A percentile compares a stretch with the other conserved stretches of the same genome.
Evolutionary conservation across 2,888 invertebrate species (phyloP).

Genomic region (Aporophyla nigra): DNA sequence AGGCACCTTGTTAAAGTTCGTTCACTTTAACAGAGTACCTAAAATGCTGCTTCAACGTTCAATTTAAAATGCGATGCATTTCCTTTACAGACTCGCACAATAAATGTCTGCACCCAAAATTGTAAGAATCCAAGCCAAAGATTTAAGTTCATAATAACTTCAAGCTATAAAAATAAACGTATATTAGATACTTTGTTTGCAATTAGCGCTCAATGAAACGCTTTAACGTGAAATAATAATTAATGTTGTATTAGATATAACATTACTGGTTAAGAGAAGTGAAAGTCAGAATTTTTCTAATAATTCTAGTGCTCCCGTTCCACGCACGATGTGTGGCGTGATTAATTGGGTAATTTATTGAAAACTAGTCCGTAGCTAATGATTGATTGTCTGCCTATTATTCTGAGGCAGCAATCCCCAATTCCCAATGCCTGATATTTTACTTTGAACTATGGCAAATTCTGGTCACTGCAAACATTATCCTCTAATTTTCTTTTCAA

Average conservation of each 20-base stretch:
- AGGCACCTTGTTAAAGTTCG: not conserved
- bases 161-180: conserved; percentile 28
- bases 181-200: conserved; percentile 56
- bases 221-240: conserved; percentile 63
- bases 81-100: not conserved
- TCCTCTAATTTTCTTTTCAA: not conserved
- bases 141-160: conserved; percentile 28
- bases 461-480: not conserved
- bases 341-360: not conserved
- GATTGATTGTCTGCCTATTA: not conserved
- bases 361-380: not conserved
- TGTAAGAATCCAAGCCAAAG: conserved; percentile 15
- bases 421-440: not conserved
- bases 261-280: conserved; percentile 45
- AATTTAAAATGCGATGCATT: not conserved
- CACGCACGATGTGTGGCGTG: not conserved
- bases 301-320: not conserved
- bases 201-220: conserved; percentile 69
- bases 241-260: conserved; percentile 60
- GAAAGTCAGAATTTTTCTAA: conserved; percentile 42
- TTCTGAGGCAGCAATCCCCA: not conserved
- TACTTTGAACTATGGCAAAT: not conserved
- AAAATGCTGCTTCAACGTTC: not conserved
- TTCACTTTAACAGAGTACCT: not conserved
- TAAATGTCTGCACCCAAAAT: not conserved